These are phyloP conservation scores for Pseudopodoces humilis DNA, from an alignment of 2,113 vertebrate genomes.

Conservation along the genomic window DNA sequence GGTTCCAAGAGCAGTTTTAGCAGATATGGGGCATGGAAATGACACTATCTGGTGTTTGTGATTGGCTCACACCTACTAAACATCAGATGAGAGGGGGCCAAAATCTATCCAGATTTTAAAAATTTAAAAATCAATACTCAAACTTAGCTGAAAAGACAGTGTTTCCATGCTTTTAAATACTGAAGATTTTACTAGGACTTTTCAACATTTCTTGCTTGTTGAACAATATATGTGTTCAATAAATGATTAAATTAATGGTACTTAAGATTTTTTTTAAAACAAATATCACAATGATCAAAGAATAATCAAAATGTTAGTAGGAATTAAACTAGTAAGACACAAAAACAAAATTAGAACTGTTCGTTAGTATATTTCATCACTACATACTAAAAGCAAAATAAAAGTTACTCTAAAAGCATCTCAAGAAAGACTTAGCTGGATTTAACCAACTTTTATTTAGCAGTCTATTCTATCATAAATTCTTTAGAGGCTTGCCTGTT, in stretches of 20 bases:
- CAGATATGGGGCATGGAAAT: not conserved
- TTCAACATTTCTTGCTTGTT: not conserved
- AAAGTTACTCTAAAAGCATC: conserved; percentile 11
- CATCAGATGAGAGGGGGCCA: not conserved
- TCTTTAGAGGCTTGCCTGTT: not conserved
- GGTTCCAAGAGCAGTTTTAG: not conserved
- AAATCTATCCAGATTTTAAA: not conserved
- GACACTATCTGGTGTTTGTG: not conserved
- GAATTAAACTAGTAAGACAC: not conserved
- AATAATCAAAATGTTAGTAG: not conserved
- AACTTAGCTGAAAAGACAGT: not conserved
- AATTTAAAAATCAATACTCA: not conserved
- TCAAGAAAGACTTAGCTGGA: not conserved
- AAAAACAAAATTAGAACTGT: not conserved
- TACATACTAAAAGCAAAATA: conserved; percentile 17
- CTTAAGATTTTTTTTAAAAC: not conserved
- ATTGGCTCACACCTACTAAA: not conserved
- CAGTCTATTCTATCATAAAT: not conserved
- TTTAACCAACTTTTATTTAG: not conserved
- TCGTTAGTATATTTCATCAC: conserved; percentile 1
- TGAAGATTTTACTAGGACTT: not conserved
- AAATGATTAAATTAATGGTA: not conserved
- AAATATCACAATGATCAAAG: not conserved
- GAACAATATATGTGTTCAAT: not conserved
- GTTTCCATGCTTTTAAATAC: not conserved